Conservation (phyloP, 37 sponge, comb jelly and placozoan species). For the Chondrilla cf. caribensis region DNA sequence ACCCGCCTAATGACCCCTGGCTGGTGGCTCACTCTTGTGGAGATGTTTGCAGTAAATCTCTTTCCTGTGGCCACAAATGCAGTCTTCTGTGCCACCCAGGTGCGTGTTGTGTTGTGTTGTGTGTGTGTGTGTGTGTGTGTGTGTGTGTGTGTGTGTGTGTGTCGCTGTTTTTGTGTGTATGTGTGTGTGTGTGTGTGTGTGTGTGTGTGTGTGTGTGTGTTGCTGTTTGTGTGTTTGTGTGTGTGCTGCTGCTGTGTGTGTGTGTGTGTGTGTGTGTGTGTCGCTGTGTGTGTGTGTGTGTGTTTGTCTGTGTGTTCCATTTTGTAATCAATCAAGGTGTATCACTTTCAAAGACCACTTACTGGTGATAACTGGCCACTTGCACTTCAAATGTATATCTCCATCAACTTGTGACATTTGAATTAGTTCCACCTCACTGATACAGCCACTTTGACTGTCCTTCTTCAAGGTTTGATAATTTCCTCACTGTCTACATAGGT, state of each 20-base stretch:
- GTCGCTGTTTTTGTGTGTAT: no score
- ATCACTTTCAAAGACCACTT: neutral
- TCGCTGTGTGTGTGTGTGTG: neutral
- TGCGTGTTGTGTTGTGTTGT: no score
- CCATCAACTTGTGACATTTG: neutral
- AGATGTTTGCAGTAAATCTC: slow-evolving; percentile 70
- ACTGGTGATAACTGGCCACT: neutral
- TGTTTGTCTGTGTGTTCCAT: neutral
- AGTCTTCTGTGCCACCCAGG: slow-evolving; percentile 94
- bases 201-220: slow-evolving; percentile 1
- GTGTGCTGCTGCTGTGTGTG: no score
- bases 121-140: neutral
- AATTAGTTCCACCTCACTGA: no score
- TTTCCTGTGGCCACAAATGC: slow-evolving; percentile 88
- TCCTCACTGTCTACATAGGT: slow-evolving; percentile 47
- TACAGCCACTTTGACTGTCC: no score
- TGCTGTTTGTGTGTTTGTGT: no score
- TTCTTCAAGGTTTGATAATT: no score
- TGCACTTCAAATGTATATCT: neutral
- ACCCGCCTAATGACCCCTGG: slow-evolving; percentile 89
- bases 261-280: no score
- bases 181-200: neutral
- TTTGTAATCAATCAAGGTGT: no score
- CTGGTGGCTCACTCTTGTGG: slow-evolving; percentile 94
- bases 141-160: no score